These are phyloP conservation scores for Hippopotamyrus pictus DNA, from an alignment of 2,797 vertebrate genomes.

Conservation along the genomic window DNA sequence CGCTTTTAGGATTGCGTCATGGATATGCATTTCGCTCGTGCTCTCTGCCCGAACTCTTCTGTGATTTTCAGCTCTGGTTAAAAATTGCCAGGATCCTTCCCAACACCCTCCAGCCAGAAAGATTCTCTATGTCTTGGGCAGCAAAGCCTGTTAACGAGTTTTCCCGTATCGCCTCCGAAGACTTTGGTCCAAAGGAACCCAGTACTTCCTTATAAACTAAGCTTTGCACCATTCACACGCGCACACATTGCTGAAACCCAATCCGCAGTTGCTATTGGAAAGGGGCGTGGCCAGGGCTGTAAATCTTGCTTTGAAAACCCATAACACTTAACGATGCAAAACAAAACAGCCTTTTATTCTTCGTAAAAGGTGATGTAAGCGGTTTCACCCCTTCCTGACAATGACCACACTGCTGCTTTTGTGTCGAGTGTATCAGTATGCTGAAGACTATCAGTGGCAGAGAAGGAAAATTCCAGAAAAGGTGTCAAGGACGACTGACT, in stretches of 20 bases:
- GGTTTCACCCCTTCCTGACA: not conserved
- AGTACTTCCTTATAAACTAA: not conserved
- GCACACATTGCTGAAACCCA: conserved; percentile 12
- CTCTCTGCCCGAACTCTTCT: not conserved
- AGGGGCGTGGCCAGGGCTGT: conserved; percentile 23
- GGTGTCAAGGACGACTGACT: not conserved
- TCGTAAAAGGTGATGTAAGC: not conserved
- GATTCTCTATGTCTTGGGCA: not conserved
- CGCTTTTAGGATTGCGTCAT: conserved; percentile 24
- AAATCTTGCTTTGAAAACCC: conserved; percentile 25
- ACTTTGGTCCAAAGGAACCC: not conserved
- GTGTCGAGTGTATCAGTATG: not conserved
- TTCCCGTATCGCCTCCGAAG: not conserved
- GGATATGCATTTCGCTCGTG: not conserved
- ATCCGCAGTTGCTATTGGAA: conserved; percentile 28
- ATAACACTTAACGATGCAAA: conserved; percentile 17
- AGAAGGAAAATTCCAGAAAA: not conserved
- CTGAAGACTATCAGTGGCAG: not conserved
- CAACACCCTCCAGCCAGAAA: not conserved
- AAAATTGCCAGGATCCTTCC: not conserved
- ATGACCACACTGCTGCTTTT: not conserved
- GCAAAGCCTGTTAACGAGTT: not conserved
- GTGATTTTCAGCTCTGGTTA: not conserved
- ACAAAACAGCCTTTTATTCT: conserved; percentile 7
- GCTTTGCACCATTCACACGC: not conserved